Evolutionary conservation across 2,888 invertebrate species (phyloP).

Genomic region (Sinelater perroti): DNA sequence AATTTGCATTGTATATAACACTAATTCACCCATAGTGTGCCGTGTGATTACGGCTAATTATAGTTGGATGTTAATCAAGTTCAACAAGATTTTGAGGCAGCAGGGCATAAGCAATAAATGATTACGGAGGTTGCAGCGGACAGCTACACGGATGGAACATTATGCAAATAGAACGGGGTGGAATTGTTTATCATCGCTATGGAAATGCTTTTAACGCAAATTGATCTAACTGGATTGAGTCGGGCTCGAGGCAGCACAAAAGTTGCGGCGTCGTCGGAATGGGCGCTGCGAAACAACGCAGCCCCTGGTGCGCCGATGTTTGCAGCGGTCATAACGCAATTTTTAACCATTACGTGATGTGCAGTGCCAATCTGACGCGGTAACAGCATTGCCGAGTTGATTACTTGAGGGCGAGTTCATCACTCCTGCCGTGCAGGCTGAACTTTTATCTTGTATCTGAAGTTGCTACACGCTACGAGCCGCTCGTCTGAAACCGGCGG

Average conservation of each 20-base stretch:
- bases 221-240: slow-evolving; percentile 15
- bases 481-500: no score
- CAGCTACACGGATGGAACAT: no score
- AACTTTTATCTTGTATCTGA: no score
- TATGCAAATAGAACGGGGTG: slow-evolving; percentile 33
- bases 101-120: no score
- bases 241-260: no score
- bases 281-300: slow-evolving; percentile 1
- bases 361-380: slow-evolving; percentile 25
- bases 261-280: neutral
- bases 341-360: slow-evolving; percentile 31
- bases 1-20: no score
- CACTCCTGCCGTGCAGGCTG: slow-evolving; percentile 2
- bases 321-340: slow-evolving; percentile 28
- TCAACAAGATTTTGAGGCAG: no score
- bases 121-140: no score
- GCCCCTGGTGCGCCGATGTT: slow-evolving; percentile 16
- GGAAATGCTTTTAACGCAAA: slow-evolving; percentile 22
- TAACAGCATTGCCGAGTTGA: slow-evolving; percentile 22
- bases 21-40: no score
- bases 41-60: no score
- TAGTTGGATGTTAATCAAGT: no score
- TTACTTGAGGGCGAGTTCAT: slow-evolving; percentile 25
- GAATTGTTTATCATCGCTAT: slow-evolving; percentile 25
- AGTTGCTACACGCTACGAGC: no score